Evolutionary conservation across 2,797 vertebrate genomes (phyloP), one percentile per base, ranked within the genome.

Genomic region (Phoeniculus purpureus): DNA sequence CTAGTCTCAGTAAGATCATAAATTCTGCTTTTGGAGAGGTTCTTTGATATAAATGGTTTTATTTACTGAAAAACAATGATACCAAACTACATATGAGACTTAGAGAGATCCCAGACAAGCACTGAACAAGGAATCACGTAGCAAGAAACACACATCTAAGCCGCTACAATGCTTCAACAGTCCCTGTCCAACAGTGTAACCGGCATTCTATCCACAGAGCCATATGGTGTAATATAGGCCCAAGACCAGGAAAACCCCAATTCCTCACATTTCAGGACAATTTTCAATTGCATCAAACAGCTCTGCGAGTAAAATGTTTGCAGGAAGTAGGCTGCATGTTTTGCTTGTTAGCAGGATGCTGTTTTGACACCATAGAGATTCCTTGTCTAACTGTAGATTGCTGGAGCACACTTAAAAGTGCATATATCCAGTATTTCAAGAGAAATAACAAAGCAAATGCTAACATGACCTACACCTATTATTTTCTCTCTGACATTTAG

Each of bases 21-120:
- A 83, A 62, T 15, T 93, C 55, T 74, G 29, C 10, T 81, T 43
- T 60, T 71, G 50, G 50, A 86, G 43, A 80, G n/a, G 7, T 48
- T 73, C 61, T 92, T 92, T 76, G 58, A 74, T 84, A 74, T 61
- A 85, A 92, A 90, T 83, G 25, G 56, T 58, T 91, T 85, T 74
- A 91, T 80, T 74, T 78, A 92, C 34, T 64, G 58, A 68, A 86
- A 94, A 88, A 77, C 37, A 71, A 74, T 45, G n/a, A 77, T 84
- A 62, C 21, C 54, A 86, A 93, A 77, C 43, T 82, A 86, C 52
- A 15, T 52, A 47, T n/a, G 71, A 87, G 77, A 81, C 59, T 78
- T 67, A 58, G 13, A 60, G 45, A 80, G 54, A 81, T 77, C 75
- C 64, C 32, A 71, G 60, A 65, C 54, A 84, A 84, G 60, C 40